Evolutionary conservation across 2,888 invertebrate species (phyloP).

Genomic region (Zaprionus bogoriensis): DNA sequence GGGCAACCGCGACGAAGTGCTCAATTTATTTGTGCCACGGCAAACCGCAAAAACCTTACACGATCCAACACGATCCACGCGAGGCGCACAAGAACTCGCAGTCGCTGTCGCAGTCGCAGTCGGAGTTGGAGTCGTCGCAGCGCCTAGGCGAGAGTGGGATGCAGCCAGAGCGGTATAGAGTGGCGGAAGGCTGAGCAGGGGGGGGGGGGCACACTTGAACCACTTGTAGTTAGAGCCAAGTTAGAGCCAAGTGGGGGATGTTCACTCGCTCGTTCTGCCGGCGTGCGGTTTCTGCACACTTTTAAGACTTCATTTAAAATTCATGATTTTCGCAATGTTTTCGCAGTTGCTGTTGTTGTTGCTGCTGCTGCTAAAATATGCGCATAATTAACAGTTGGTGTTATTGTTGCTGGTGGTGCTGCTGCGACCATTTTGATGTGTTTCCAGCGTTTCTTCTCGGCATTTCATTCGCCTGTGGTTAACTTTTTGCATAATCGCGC

Average conservation of each 20-base stretch:
- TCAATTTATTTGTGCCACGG: conserved; percentile 64
- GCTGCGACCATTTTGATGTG: conserved; percentile 1
- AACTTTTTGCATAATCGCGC: conserved; percentile 28
- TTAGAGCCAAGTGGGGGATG: neutral
- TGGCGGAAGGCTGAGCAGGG: neutral
- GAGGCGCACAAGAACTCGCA: conserved; percentile 3
- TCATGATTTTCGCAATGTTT: conserved; percentile 39
- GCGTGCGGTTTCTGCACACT: conserved; percentile 58
- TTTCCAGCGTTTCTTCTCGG: conserved; percentile 19
- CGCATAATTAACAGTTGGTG: conserved; percentile 52
- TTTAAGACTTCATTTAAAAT: conserved; percentile 66
- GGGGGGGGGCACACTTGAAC: neutral
- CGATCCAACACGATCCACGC: conserved; percentile 36
- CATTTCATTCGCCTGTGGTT: conserved; percentile 43
- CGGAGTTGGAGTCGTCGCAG: conserved; percentile 10
- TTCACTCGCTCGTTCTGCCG: conserved; percentile 12
- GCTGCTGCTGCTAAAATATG: conserved; percentile 42
- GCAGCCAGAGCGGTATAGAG: neutral
- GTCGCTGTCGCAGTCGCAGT: conserved; percentile 3
- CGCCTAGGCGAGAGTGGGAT: neutral
- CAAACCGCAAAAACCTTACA: conserved; percentile 62
- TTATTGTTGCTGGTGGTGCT: conserved; percentile 20
- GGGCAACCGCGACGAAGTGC: conserved; percentile 34
- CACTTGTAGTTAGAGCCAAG: neutral
- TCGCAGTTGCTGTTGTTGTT: conserved; percentile 11